Percentiles rank a stretch among this genome's conserved stretches.
phyloP scores from a whole-genome alignment of 2,888 invertebrate genomes.

The Tyria jacobaeae region DNA sequence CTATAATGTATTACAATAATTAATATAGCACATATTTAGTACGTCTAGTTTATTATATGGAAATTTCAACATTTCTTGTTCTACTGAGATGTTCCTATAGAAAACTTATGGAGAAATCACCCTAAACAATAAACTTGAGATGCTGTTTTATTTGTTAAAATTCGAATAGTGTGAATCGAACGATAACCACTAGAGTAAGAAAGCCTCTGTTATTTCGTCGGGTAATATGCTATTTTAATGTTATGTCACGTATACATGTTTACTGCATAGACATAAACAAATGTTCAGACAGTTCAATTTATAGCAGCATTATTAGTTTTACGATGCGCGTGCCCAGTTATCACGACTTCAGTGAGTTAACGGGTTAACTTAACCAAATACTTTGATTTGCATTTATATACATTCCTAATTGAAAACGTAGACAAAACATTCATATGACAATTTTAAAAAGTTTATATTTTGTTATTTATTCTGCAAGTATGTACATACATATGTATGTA shows the following conservation, averaged over 20 bases:
- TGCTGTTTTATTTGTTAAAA: background rate
- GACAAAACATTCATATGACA: background rate
- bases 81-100: background rate
- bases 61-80: background rate
- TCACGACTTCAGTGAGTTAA: background rate
- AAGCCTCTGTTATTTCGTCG: background rate
- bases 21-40: background rate
- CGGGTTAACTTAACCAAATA: conserved; percentile 7
- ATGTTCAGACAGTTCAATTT: background rate
- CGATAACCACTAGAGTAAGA: background rate
- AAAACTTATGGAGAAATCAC: background rate
- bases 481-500: background rate
- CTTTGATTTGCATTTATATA: conserved; percentile 13
- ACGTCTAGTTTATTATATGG: background rate
- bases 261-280: background rate
- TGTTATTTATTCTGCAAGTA: background rate
- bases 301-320: background rate
- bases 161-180: background rate
- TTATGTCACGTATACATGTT: background rate
- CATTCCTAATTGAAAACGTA: conserved; percentile 9
- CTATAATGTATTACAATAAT: too few species aligned
- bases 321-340: background rate
- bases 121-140: background rate
- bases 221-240: background rate
- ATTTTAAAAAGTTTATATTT: conserved; percentile 4